These are phyloP conservation scores for Neotragus moschatus DNA, from an alignment of 2,113 vertebrate species.

Conservation along the genomic window DNA sequence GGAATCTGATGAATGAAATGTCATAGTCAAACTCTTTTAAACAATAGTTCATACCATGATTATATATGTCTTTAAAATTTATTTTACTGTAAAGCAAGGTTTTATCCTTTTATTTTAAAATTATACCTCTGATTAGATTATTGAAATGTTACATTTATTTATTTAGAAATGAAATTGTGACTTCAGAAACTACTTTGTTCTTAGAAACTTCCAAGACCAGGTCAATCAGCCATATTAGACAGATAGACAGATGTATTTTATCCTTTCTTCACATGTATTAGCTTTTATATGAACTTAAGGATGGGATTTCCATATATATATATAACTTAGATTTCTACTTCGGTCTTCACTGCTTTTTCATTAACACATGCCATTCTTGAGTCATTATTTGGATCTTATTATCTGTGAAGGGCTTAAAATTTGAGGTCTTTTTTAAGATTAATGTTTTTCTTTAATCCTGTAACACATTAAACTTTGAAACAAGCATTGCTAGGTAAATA, in stretches of 20 bases:
- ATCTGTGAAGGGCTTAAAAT: not conserved
- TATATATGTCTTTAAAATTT: not conserved
- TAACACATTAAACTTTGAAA: not conserved
- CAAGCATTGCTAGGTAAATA: not conserved
- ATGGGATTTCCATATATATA: not conserved
- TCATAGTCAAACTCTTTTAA: conserved; percentile 74
- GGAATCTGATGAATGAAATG: conserved; percentile 74
- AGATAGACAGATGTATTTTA: not conserved
- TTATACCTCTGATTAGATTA: not conserved
- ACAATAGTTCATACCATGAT: conserved; percentile 68
- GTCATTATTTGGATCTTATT: conserved; percentile 11
- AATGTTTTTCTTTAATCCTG: not conserved
- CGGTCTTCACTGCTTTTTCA: not conserved
- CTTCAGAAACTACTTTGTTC: not conserved
- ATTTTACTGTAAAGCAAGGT: not conserved
- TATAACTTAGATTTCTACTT: not conserved
- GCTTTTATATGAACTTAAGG: not conserved
- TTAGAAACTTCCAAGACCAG: not conserved
- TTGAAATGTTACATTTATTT: not conserved
- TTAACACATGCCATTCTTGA: not conserved
- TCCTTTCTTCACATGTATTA: not conserved
- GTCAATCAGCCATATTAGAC: not conserved
- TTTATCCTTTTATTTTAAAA: conserved; percentile 1
- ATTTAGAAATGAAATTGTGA: not conserved
- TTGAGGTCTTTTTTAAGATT: not conserved